phyloP scores from a whole-genome alignment of 2,113 vertebrate species.

The Emydocephalus ijimae region DNA sequence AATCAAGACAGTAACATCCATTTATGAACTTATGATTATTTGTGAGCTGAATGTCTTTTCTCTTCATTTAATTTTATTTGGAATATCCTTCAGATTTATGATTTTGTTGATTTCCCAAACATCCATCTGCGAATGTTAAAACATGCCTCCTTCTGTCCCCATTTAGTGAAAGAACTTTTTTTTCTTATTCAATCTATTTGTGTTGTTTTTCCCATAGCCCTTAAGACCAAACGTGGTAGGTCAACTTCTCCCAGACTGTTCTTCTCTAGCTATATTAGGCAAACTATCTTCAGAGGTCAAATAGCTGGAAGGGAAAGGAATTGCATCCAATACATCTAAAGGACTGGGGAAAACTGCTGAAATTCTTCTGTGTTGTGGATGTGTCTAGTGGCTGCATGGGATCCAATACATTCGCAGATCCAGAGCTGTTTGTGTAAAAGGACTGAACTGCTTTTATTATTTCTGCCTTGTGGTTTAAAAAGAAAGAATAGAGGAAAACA shows the following conservation, averaged over 20 bases:
- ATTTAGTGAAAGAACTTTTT: background rate
- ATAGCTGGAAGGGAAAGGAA: background rate
- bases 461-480: background rate
- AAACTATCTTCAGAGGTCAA: background rate
- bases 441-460: background rate
- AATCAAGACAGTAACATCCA: background rate
- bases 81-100: background rate
- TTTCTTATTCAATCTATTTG: background rate
- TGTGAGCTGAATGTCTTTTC: background rate
- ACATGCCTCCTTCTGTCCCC: background rate
- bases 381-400: background rate
- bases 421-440: background rate
- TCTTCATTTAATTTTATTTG: background rate
- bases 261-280: background rate
- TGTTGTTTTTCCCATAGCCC: background rate
- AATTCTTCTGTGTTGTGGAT: background rate
- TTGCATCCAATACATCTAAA: background rate
- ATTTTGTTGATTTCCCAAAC: background rate
- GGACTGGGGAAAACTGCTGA: background rate
- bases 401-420: background rate
- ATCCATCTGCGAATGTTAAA: background rate
- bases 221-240: background rate
- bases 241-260: background rate
- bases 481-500: too few species aligned
- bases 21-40: background rate